Percentiles rank a stretch among this genome's conserved stretches.
Evolutionary conservation across 2,113 vertebrate genomes (phyloP).

Genomic region (Micronycteris hirsuta): DNA sequence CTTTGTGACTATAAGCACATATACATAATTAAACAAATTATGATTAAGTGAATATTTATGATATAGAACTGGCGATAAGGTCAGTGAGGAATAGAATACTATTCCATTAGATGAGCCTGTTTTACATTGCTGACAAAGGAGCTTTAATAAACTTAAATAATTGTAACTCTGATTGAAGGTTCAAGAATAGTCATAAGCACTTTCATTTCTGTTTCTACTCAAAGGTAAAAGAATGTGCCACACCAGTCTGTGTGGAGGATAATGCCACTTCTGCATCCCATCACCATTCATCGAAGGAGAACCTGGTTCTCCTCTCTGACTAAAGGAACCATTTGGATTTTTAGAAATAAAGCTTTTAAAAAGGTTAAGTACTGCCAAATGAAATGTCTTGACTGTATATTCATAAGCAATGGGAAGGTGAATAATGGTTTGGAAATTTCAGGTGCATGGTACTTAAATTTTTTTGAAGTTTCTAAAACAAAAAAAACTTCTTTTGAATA

Average conservation of each 20-base stretch:
- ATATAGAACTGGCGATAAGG: not conserved
- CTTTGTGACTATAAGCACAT: not conserved
- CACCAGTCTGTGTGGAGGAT: not conserved
- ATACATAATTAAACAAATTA: not conserved
- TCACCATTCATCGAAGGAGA: not conserved
- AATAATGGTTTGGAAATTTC: constrained; percentile 19
- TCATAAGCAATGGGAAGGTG: not conserved
- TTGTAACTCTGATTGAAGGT: not conserved
- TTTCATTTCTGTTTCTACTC: constrained; percentile 37
- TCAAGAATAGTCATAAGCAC: not conserved
- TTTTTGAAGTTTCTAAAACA: not conserved
- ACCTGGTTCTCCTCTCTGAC: not conserved
- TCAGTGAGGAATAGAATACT: not conserved
- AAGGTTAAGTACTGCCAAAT: not conserved
- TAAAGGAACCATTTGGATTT: not conserved
- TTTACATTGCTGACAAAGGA: not conserved
- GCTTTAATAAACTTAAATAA: not conserved
- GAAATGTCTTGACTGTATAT: not conserved
- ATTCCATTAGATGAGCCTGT: not conserved
- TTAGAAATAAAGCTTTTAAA: constrained; percentile 14
- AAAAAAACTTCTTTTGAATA: not conserved
- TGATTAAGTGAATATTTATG: not conserved
- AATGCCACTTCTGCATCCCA: not conserved
- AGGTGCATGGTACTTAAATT: not conserved
- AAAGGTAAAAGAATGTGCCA: constrained; percentile 20